Conservation (phyloP, 2,888 invertebrate species). For the Ecdyonurus torrentis region DNA sequence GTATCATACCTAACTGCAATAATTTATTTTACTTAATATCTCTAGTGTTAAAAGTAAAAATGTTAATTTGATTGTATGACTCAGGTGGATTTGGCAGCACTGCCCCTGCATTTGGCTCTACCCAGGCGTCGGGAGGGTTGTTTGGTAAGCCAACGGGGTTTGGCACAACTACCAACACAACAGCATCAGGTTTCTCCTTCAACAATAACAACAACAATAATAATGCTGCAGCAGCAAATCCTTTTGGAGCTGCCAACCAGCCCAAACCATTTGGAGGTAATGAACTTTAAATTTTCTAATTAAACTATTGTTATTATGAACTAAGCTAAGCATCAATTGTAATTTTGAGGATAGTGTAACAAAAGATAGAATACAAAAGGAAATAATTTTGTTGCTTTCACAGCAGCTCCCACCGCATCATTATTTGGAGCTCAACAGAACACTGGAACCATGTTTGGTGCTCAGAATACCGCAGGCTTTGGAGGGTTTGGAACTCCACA, state of each 20-base stretch:
- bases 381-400: no score
- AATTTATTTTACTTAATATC: no score
- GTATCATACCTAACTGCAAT: no score
- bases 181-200: conserved; percentile 30
- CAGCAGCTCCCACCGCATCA: neutral
- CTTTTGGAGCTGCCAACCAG: conserved; percentile 28
- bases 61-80: no score
- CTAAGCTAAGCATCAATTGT: neutral
- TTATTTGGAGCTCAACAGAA: conserved; percentile 20
- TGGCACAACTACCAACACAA: conserved; percentile 31
- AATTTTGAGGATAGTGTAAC: no score
- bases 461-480: conserved; percentile 17
- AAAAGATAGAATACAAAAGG: no score
- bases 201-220: conserved; percentile 22
- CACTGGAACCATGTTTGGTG: conserved; percentile 14
- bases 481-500: conserved; percentile 24
- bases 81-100: conserved; percentile 15
- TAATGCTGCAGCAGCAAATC: conserved; percentile 20
- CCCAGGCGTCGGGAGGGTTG: no score
- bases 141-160: conserved; percentile 42
- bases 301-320: no score
- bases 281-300: conserved; percentile 8
- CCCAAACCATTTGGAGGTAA: conserved; percentile 33
- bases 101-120: conserved; percentile 29
- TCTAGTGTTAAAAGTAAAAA: no score